Percentiles rank a stretch among this genome's conserved stretches.
These are phyloP conservation scores for Mantis religiosa DNA, from an alignment of 2,888 invertebrate genomes.

Conservation along the genomic window DNA sequence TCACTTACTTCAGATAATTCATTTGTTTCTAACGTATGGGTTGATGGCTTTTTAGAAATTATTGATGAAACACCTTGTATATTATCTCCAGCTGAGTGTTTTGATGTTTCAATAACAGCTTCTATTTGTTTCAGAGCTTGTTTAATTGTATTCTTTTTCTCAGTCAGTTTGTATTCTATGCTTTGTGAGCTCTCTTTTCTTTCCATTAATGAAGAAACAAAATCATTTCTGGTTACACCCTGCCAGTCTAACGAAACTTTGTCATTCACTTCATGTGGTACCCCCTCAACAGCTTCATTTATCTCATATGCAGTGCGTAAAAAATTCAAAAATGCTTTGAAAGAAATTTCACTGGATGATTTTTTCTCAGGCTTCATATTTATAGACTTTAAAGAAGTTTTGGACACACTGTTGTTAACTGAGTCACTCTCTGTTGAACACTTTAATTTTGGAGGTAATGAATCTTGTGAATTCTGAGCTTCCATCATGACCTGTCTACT, in stretches of 20 bases:
- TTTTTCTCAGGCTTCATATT: constrained; percentile 29
- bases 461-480: neutral
- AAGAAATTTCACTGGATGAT: constrained; percentile 55
- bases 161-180: neutral
- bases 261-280: constrained; percentile 17
- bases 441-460: neutral
- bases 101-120: neutral
- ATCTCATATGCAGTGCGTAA: constrained; percentile 71
- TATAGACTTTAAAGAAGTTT: neutral
- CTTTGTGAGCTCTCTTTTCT: neutral
- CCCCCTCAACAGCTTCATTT: constrained; percentile 33
- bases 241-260: constrained; percentile 37
- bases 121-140: neutral
- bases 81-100: neutral
- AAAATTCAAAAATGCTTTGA: constrained; percentile 67
- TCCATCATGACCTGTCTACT: neutral
- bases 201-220: constrained; percentile 25
- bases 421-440: neutral
- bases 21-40: neutral
- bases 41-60: neutral
- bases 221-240: constrained; percentile 31
- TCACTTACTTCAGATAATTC: neutral
- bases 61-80: neutral
- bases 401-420: neutral
- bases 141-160: neutral